Evolutionary conservation across 2,888 invertebrate genomes (phyloP).

Genomic region (Koerneria pararmatus): DNA sequence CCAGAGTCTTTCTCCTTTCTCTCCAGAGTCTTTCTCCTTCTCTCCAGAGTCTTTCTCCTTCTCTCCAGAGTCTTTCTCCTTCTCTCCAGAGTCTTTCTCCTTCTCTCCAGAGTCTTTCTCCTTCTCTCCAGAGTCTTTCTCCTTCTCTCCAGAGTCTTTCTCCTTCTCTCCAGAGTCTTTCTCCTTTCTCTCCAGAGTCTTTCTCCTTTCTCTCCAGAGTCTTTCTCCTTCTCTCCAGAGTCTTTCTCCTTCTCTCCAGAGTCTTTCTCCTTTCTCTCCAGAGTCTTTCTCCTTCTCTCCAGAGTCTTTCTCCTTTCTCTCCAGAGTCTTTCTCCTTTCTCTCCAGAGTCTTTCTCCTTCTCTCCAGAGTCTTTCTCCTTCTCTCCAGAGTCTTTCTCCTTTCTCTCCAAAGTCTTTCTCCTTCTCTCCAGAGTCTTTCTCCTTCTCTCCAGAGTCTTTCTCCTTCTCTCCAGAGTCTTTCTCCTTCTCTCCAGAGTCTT

Average conservation of each 20-base stretch:
- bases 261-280: no score
- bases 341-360: no score
- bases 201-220: conserved; percentile 9
- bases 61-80: not conserved
- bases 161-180: conserved; percentile 4
- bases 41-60: not conserved
- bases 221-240: conserved; percentile 10
- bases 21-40: no score
- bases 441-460: conserved; percentile 3
- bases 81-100: not conserved
- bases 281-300: no score
- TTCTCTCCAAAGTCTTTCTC: not conserved
- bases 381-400: not conserved
- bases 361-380: not conserved
- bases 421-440: not conserved
- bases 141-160: no score
- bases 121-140: no score
- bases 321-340: no score
- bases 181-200: not conserved
- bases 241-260: no score
- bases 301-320: no score
- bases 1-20: no score
- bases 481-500: conserved; percentile 1
- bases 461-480: no score
- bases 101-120: not conserved